Evolutionary conservation across 2,113 vertebrate species (phyloP), one percentile per base, ranked within the genome.

Genomic region (Chlamydotis undulata): DNA sequence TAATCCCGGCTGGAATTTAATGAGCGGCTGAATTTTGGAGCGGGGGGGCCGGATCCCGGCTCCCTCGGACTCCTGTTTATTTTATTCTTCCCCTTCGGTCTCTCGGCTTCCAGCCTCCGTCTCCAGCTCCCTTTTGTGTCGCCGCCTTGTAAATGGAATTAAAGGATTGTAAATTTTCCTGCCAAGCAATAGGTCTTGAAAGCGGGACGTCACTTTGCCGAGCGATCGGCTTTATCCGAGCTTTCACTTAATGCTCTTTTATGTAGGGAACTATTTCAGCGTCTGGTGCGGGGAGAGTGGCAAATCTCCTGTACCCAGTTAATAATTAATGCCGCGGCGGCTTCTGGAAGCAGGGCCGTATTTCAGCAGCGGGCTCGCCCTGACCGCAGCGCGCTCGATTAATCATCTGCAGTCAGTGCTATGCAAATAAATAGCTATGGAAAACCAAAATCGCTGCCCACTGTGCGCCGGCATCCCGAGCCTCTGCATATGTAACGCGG

Each of bases 121-220:
- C 87, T 85, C 83, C 74, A 9, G 77, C 87, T 96, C 70, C 91
- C 93, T 93, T 96, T 96, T 93, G 95, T 94, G 93, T 33, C 2
- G 74, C 94, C n/a, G 57, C 94, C 92, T 93, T 85, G 88, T 89
- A 94, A 96, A 96, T 93, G 96, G 96, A 93, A 95, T 96, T 93
- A 96, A 91, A 94, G 93, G 96, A 88, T 95, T 94, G 95, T 90
- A 76, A 74, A 86, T 92, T 83, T 92, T 75, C 93, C 96, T 83
- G 85, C 93, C 64, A 75, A 93, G 94, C 85, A 21, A 53, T 55
- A 55, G 95, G 78, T 37, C 85, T 28, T 77, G 80, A 67, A 78
- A 92, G 86, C 52, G 6, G 86, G 94, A 86, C 89, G 89, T 57
- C 26, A 10, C 94, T 90, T 22, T 17, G 82, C 88, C 11, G 16